phyloP scores from a whole-genome alignment of 2,113 vertebrate genomes.

The Nicator chloris region DNA sequence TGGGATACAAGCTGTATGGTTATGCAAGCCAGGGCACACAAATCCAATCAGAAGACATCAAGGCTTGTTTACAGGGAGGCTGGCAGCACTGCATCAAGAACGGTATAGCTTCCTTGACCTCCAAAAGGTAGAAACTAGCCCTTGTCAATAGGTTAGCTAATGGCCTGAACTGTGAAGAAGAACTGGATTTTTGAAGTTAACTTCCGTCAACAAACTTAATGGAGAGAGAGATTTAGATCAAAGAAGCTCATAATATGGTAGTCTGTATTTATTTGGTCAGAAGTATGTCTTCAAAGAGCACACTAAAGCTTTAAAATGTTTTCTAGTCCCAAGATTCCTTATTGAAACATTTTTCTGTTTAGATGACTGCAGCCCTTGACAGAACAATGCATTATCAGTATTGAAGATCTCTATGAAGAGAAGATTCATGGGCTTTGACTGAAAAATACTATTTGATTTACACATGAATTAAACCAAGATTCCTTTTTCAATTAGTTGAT shows the following conservation, averaged over 20 bases:
- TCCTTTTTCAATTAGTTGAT: neutral
- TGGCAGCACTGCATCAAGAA: neutral
- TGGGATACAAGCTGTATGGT: conserved; percentile 29
- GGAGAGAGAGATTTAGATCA: neutral
- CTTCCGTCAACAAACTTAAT: neutral
- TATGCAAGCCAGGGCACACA: conserved; percentile 49
- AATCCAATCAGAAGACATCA: conserved; percentile 24
- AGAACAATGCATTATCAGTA: neutral
- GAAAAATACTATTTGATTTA: neutral
- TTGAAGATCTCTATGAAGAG: neutral
- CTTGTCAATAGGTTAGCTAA: neutral
- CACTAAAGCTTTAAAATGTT: neutral
- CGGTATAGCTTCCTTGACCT: neutral
- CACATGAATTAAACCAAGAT: neutral
- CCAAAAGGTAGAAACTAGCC: neutral
- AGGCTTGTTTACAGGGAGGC: neutral
- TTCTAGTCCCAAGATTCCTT: neutral
- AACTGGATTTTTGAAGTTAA: neutral
- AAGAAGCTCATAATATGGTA: neutral
- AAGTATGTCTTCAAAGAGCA: neutral
- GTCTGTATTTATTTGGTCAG: neutral
- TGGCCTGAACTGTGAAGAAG: neutral
- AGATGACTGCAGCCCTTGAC: neutral
- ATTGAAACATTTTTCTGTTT: neutral
- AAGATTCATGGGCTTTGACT: neutral